Percentiles rank a stretch among this genome's conserved stretches.
Evolutionary conservation across 2,888 invertebrate species (phyloP).

Genomic region (Trisateles emortualis): DNA sequence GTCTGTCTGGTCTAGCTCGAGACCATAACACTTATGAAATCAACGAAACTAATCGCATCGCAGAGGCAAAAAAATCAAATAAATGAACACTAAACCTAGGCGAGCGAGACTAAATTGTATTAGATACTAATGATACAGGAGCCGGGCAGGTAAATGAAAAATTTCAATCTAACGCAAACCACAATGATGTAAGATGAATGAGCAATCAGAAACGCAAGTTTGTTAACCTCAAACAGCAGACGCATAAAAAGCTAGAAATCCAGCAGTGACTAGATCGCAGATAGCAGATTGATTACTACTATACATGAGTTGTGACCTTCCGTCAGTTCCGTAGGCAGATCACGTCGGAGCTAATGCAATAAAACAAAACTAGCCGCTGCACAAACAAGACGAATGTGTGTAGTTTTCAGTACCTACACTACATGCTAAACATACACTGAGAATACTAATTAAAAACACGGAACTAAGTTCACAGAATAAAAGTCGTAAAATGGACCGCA

Average conservation of each 20-base stretch:
- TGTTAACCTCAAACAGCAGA: conserved; percentile 80
- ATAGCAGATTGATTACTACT: conserved; percentile 84
- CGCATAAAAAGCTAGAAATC: conserved; percentile 84
- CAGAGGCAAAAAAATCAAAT: conserved; percentile 50
- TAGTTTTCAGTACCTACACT: conserved; percentile 55
- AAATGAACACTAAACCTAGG: conserved; percentile 54
- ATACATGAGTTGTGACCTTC: conserved; percentile 79
- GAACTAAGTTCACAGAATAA: conserved; percentile 47
- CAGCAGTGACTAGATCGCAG: conserved; percentile 80
- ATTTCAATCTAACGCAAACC: conserved; percentile 69
- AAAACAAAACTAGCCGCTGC: conserved; percentile 69
- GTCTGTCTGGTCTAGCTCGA: conserved; percentile 55
- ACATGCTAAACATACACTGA: conserved; percentile 50
- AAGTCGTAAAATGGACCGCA: conserved; percentile 7
- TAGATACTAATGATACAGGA: conserved; percentile 66
- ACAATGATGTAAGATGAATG: conserved; percentile 85
- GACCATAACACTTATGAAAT: conserved; percentile 57
- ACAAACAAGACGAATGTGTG: conserved; percentile 57
- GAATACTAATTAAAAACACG: conserved; percentile 63
- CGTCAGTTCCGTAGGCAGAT: conserved; percentile 69
- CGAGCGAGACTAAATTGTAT: conserved; percentile 57
- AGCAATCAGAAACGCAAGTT: conserved; percentile 82
- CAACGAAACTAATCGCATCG: conserved; percentile 49
- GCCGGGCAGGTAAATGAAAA: conserved; percentile 68
- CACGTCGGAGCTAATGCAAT: conserved; percentile 71